Percentiles rank a stretch among this genome's conserved stretches.
Conservation (phyloP, 2,888 invertebrate species). For the Bombylius discolor region DNA sequence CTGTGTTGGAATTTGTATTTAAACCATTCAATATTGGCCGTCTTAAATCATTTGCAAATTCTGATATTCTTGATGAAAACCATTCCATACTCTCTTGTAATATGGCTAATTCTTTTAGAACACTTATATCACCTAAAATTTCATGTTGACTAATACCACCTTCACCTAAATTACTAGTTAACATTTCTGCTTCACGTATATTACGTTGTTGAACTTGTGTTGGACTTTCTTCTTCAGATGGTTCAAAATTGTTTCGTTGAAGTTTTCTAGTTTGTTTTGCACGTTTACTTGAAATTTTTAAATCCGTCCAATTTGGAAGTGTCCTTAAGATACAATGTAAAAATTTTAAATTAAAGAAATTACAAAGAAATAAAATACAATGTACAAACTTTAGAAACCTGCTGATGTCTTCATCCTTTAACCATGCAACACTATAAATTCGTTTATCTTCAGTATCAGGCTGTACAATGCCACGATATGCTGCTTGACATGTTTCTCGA, state of each 20-base stretch:
- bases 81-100: slow-evolving; percentile 89
- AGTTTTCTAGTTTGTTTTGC: slow-evolving; percentile 22
- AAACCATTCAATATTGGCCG: slow-evolving; percentile 38
- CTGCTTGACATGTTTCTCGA: slow-evolving; percentile 56
- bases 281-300: slow-evolving; percentile 38
- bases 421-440: slow-evolving; percentile 76
- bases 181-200: slow-evolving; percentile 80
- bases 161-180: slow-evolving; percentile 83
- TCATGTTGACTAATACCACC: slow-evolving; percentile 73
- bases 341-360: neutral
- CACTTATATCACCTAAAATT: slow-evolving; percentile 71
- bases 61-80: slow-evolving; percentile 56
- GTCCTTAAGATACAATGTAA: slow-evolving; percentile 38
- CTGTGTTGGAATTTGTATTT: slow-evolving; percentile 22
- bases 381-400: slow-evolving; percentile 65
- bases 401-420: slow-evolving; percentile 90
- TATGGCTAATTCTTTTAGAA: slow-evolving; percentile 72
- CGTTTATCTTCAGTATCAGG: slow-evolving; percentile 63
- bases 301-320: slow-evolving; percentile 64
- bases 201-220: slow-evolving; percentile 66
- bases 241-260: slow-evolving; percentile 34
- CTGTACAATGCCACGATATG: slow-evolving; percentile 63
- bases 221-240: slow-evolving; percentile 61
- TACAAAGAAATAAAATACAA: slow-evolving; percentile 12
- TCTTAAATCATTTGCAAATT: slow-evolving; percentile 44